Evolutionary conservation across 2,797 vertebrate genomes (phyloP), one percentile per base, ranked within the genome.

Genomic region (Corythornis leucogaster): DNA sequence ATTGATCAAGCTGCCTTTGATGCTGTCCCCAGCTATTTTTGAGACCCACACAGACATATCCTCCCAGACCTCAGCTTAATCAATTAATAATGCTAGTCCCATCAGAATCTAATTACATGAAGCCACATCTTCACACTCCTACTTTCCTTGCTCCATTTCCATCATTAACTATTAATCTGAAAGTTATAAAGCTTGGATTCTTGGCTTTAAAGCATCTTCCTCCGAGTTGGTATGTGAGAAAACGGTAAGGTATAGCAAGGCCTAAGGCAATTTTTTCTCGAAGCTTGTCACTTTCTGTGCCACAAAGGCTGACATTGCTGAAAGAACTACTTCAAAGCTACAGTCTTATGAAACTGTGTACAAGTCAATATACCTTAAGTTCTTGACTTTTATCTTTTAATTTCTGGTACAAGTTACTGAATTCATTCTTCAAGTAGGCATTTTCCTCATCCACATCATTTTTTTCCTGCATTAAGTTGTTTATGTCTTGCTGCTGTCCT

Each of bases 21-120:
- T 99, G 98, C 98, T 98, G 98, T 99, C 98, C 98, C 98, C 98
- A 98, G 98, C 98, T 98, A 98, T 98, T 98, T 98, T 98, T 98
- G 98, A 98, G 97, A 98, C 98, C 97, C 97, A 98, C 97, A 98
- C 98, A 98, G 98, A 98, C 97, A 98, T 97, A 98, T 98, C 97
- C 97, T 98, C 97, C 97, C 96, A 98, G 98, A 98, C 98, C 98
- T 98, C 96, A 90, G 98, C 98, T 98, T 99, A 98, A 99, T 99
- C 98, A 99, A 99, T 99, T 99, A 99, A 99, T 99, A 99, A 99
- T 99, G 98, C 95, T 96, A 98, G 98, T 99, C 98, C 98, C 98
- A 98, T 98, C 98, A 97, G 98, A 98, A 98, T 98, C 98, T 99
- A 99, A 99, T 99, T 99, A 99, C 98, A 97, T 97, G 97, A 99